Percentiles rank a stretch among this genome's conserved stretches.
These are phyloP conservation scores for Nymphalis io DNA, from an alignment of 1,140 invertebrate species.

Conservation along the genomic window DNA sequence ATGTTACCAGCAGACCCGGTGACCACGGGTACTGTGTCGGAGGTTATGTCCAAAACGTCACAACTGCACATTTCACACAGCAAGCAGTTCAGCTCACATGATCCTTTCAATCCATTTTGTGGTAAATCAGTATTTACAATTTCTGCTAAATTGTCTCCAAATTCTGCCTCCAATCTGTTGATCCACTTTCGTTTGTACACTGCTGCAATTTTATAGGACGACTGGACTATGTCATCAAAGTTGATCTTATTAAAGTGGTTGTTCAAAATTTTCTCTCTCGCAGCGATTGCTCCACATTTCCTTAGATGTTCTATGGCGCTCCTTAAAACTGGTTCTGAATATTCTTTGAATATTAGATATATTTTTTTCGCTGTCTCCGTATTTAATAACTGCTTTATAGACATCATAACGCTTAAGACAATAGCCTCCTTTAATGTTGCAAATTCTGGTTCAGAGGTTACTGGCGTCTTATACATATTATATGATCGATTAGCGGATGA, in stretches of 20 bases:
- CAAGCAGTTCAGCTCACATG: constrained; percentile 59
- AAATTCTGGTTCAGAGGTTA: constrained; percentile 38
- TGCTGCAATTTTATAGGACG: constrained; percentile 65
- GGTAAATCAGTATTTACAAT: constrained; percentile 46
- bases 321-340: constrained; percentile 53
- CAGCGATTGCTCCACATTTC: constrained; percentile 56
- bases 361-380: constrained; percentile 53
- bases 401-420: constrained; percentile 56
- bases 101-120: constrained; percentile 52
- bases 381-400: constrained; percentile 44
- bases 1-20: constrained; percentile 53
- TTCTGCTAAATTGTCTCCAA: constrained; percentile 45
- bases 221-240: constrained; percentile 62
- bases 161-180: constrained; percentile 56
- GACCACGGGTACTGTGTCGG: constrained; percentile 52
- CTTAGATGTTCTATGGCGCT: constrained; percentile 61
- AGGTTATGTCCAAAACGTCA: constrained; percentile 52
- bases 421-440: constrained; percentile 62
- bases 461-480: constrained; percentile 54
- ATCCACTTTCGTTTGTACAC: constrained; percentile 61
- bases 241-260: constrained; percentile 55
- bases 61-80: constrained; percentile 54
- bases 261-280: constrained; percentile 63
- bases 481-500: constrained; percentile 46
- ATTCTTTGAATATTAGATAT: constrained; percentile 53